phyloP scores from a whole-genome alignment of 1,140 invertebrate genomes.

The Listronotus bonariensis region DNA sequence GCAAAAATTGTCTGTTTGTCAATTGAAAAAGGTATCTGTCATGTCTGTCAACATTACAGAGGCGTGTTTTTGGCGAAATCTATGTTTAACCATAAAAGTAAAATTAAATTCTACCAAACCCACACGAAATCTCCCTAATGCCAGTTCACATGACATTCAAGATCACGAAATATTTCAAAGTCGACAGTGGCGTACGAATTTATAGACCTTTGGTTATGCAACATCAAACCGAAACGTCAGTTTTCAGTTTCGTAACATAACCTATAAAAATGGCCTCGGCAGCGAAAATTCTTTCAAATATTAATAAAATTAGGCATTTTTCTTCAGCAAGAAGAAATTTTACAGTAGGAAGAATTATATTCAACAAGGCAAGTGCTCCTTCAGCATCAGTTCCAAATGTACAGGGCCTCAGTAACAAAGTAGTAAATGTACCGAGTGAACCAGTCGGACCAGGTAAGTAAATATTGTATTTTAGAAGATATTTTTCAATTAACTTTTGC shows the following conservation, averaged over 20 bases:
- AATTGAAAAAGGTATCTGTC: neutral
- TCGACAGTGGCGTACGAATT: too few species aligned
- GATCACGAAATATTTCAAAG: too few species aligned
- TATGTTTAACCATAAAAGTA: too few species aligned
- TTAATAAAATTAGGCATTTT: conserved; percentile 34
- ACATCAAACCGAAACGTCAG: too few species aligned
- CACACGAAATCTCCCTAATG: too few species aligned
- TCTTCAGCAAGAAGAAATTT: conserved; percentile 43
- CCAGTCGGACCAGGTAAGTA: conserved; percentile 66
- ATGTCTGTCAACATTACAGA: neutral
- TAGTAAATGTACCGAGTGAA: conserved; percentile 61
- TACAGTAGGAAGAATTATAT: conserved; percentile 46
- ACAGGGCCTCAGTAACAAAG: conserved; percentile 66
- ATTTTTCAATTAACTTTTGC: too few species aligned
- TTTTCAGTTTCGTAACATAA: conserved; percentile 8
- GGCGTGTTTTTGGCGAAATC: too few species aligned
- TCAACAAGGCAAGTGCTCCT: conserved; percentile 37
- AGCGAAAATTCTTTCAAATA: conserved; percentile 9
- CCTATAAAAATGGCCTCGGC: conserved; percentile 17
- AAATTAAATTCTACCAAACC: too few species aligned
- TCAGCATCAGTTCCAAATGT: conserved; percentile 56
- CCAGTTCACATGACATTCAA: too few species aligned
- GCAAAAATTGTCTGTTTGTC: conserved; percentile 24
- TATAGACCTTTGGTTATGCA: too few species aligned
- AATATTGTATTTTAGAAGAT: neutral